Conservation (phyloP, 2,888 invertebrate genomes). For the Chaetoderma sp. region DNA sequence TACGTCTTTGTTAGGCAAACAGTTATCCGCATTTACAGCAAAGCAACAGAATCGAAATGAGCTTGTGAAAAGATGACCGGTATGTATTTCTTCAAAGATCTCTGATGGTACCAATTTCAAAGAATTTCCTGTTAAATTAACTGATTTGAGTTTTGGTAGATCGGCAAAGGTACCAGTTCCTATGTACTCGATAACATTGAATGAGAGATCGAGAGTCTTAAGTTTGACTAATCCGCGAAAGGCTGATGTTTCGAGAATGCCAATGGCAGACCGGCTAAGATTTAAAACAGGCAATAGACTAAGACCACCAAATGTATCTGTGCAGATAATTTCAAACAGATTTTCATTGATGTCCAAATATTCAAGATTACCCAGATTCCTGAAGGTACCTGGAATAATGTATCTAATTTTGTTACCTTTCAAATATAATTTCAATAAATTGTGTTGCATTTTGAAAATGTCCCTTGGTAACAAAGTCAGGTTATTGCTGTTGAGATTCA, state of each 20-base stretch:
- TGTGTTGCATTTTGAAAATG: neutral
- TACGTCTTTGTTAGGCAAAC: conserved; percentile 42
- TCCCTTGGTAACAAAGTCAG: neutral
- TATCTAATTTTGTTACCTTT: neutral
- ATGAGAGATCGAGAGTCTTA: conserved; percentile 24
- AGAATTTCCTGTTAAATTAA: conserved; percentile 3
- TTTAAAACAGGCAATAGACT: neutral
- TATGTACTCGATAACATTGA: conserved; percentile 29
- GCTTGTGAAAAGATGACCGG: neutral
- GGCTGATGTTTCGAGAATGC: neutral
- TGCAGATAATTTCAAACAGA: neutral
- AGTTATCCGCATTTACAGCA: conserved; percentile 26
- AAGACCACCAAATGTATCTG: neutral
- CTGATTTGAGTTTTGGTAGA: neutral
- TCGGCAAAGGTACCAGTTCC: conserved; percentile 12
- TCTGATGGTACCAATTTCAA: neutral
- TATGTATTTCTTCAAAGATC: neutral
- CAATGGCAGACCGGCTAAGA: neutral
- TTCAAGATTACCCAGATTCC: neutral
- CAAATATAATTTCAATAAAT: neutral
- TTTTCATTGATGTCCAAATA: neutral
- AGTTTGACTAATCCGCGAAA: neutral
- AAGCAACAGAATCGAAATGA: neutral
- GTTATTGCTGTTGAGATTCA: neutral
- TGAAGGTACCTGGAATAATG: neutral